Conservation (phyloP, 2,797 vertebrate genomes). For the Bothrops alternatus region DNA sequence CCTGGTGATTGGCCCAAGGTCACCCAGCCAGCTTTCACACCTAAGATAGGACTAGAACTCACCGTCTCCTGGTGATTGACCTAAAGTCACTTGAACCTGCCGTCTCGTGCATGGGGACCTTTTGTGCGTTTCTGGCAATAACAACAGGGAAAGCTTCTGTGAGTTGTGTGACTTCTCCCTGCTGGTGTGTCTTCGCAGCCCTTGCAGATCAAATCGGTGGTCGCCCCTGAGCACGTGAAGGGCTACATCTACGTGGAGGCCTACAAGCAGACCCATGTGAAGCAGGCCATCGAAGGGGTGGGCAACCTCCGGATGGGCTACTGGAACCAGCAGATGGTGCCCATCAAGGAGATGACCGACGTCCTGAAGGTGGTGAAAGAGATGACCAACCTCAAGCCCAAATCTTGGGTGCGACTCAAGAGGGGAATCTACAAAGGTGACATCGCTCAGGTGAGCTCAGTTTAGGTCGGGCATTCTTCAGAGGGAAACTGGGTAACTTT, state of each 20-base stretch:
- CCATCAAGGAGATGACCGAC: conserved; percentile 98
- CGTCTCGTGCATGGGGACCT: background rate
- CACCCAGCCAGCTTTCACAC: too few relatives aligned
- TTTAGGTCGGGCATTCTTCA: fast-evolving
- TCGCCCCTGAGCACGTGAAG: conserved; percentile 91
- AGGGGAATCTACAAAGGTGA: conserved; percentile 95
- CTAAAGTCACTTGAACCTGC: too few relatives aligned
- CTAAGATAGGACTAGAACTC: too few relatives aligned
- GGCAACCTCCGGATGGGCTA: conserved; percentile 95
- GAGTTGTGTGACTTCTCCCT: fast-evolving
- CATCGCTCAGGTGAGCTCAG: conserved; percentile 86
- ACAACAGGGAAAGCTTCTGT: fast-evolving
- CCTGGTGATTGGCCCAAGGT: background rate
- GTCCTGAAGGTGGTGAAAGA: conserved; percentile 97
- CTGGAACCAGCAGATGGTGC: conserved; percentile 99
- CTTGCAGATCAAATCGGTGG: conserved; percentile 94
- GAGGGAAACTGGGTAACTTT: background rate
- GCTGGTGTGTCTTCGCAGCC: conserved; percentile 70
- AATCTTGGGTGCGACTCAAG: conserved; percentile 95
- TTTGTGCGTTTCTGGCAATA: background rate
- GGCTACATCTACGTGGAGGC: conserved; percentile 96
- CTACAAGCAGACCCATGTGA: conserved; percentile 96
- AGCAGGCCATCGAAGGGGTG: conserved; percentile 92
- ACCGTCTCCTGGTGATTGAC: too few relatives aligned
- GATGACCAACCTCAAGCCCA: conserved; percentile 96